These are phyloP conservation scores for Chelon auratus DNA, from an alignment of 2,797 vertebrate genomes.

Conservation along the genomic window DNA sequence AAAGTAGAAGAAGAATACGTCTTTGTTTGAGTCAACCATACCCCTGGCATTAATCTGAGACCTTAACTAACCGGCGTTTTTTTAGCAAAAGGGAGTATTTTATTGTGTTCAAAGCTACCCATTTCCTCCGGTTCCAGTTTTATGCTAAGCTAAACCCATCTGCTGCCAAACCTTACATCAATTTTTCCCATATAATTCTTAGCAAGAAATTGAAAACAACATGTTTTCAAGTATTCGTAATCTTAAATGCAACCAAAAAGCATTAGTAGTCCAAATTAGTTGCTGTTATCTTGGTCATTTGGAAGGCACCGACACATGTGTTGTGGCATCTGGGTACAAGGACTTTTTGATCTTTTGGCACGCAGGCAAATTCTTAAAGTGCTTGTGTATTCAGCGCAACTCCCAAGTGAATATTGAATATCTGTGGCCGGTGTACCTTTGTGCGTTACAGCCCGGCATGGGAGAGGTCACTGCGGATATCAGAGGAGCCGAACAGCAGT, in stretches of 20 bases:
- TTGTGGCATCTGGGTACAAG: neutral
- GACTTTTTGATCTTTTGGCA: neutral
- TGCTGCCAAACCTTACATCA: neutral
- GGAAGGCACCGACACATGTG: neutral
- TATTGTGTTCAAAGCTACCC: neutral
- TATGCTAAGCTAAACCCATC: neutral
- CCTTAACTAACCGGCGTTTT: no score
- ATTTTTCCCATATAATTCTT: neutral
- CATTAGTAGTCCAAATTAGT: neutral
- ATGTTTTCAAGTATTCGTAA: neutral
- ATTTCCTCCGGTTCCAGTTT: neutral
- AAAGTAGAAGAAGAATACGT: no score
- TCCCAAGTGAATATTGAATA: constrained; percentile 20
- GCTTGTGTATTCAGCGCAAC: constrained; percentile 3
- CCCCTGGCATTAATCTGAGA: no score
- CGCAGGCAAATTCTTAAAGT: neutral
- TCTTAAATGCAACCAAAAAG: neutral
- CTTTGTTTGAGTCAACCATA: no score
- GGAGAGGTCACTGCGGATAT: constrained; percentile 66
- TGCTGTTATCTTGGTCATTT: no score
- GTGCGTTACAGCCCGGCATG: constrained; percentile 21
- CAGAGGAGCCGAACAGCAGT: constrained; percentile 26
- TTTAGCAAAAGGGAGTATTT: no score
- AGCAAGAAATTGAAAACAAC: neutral
- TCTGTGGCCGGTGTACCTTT: constrained; percentile 22